Base-by-base conservation (phyloP, 2,113 vertebrate species). In the Phasianus colchicus region DNA sequence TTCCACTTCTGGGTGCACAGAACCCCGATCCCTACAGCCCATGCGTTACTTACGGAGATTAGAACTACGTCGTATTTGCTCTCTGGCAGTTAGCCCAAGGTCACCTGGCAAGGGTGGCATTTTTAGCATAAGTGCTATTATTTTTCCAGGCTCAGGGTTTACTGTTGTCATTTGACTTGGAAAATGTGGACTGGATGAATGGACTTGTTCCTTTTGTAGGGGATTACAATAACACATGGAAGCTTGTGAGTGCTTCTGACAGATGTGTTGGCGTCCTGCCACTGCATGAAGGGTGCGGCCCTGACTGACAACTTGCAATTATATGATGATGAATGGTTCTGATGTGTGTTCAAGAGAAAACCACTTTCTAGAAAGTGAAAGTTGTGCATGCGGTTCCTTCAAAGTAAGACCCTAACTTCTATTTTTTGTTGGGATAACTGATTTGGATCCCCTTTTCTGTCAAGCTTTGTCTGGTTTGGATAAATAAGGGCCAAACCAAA, bases 251-350 rank as follows among this genome's bases (percentile, higher is more conserved):
- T 97, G 97, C 96, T 95, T 97, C 97, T 98, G 98, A 98, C 98
- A 98, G 98, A 98, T 98, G 98, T 98, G 97, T 91, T 98, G 98
- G 98, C 98, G 91, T 90, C 93, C 97, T 96, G 98, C 98, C 98
- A 98, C 96, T 78, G 95, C 73, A 25, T 86, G 94, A 97, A 98
- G 98, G 98, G 98, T 97, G 98, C 97, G 97, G 98, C 97, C 98
- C 97, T 97, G 97, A 97, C 97, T 98, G 98, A 98, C 97, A 97
- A 96, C 97, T 98, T 96, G 97, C 97, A 97, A 98, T 97, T 97
- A 98, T 96, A 91, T 95, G 97, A 96, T 98, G 97, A 97, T 98
- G 97, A 98, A 98, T 97, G 97, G 97, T 98, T 98, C 97, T 98
- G 98, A 98, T 98, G 97, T 98, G 97, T 96, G 98, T 97, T 98